Conservation (phyloP, 2,113 vertebrate genomes). For the Cephalopholis sonnerati region DNA sequence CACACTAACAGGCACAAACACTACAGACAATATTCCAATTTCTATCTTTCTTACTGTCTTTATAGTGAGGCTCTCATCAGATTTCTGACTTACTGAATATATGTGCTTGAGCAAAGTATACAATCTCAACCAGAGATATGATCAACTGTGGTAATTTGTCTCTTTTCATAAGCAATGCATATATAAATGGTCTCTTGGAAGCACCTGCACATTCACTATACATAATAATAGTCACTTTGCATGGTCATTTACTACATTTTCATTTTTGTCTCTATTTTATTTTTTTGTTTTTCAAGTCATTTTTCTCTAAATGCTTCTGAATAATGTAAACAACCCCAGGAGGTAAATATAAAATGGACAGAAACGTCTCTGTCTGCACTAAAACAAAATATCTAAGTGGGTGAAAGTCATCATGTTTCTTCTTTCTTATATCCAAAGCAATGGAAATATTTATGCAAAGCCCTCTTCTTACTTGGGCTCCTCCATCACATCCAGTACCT, state of each 20-base stretch:
- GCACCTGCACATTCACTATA: neutral
- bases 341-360: slow-evolving; percentile 5
- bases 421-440: neutral
- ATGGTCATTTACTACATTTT: no score
- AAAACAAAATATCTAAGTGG: neutral
- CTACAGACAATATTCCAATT: neutral
- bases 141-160: neutral
- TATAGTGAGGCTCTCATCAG: neutral
- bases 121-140: neutral
- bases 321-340: neutral
- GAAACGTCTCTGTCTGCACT: neutral
- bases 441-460: neutral
- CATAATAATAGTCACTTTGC: neutral
- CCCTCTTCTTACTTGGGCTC: neutral
- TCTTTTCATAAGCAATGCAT: neutral
- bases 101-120: neutral
- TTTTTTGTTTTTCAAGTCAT: no score
- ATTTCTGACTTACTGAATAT: neutral
- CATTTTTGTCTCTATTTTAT: no score
- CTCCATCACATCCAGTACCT: neutral
- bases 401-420: neutral
- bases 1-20: neutral
- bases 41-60: neutral
- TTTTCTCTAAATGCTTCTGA: neutral
- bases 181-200: neutral